A percentile compares a stretch with the other conserved stretches of the same genome.
Evolutionary conservation across 2,888 invertebrate genomes (phyloP).

Genomic region (Nephrotoma guestfalica): DNA sequence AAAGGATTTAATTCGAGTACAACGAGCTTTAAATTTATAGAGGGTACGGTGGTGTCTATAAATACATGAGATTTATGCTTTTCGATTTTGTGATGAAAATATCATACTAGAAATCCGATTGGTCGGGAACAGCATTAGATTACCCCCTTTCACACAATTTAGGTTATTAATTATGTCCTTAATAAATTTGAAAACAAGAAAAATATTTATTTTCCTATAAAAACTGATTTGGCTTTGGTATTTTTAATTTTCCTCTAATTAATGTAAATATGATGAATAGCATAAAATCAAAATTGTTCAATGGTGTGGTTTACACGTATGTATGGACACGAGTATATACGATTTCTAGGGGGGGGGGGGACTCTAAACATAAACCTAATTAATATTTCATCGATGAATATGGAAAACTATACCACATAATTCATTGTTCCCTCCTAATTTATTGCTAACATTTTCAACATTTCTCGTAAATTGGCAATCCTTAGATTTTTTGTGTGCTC

Average conservation of each 20-base stretch:
- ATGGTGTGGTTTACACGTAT: background rate
- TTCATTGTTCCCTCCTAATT: background rate
- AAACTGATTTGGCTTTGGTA: background rate
- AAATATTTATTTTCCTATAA: too few species aligned
- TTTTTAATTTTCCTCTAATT: background rate
- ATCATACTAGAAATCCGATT: background rate
- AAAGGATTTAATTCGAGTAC: background rate
- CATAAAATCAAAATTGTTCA: background rate
- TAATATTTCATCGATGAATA: background rate
- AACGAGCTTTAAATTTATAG: background rate
- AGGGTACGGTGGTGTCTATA: background rate
- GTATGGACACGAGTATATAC: too few species aligned
- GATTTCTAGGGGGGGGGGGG: too few species aligned
- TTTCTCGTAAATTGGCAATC: background rate
- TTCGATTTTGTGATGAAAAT: background rate
- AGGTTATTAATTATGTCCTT: background rate
- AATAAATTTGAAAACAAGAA: too few species aligned
- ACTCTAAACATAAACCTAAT: background rate
- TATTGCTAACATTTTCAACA: background rate
- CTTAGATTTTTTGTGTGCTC: background rate
- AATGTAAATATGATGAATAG: background rate
- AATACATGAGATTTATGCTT: background rate
- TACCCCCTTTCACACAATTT: background rate
- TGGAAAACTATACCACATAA: background rate
- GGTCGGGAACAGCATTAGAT: background rate